Evolutionary conservation across 2,797 vertebrate genomes (phyloP), one percentile per base, ranked within the genome.

Genomic region (Lindbergichthys nudifrons): DNA sequence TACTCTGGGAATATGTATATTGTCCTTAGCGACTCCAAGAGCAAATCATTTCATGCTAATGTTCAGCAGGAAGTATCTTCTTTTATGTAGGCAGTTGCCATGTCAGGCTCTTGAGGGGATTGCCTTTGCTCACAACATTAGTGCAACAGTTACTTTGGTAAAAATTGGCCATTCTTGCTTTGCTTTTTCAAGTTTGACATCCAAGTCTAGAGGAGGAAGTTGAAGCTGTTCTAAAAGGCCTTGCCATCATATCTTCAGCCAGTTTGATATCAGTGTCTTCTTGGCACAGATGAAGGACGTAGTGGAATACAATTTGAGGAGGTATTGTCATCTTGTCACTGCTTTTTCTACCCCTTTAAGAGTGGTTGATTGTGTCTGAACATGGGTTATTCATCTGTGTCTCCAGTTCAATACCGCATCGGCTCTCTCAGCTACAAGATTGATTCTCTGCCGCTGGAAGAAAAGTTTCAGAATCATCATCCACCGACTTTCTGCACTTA

Each of bases 381-480:
- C 67, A 83, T 59, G 53, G 68, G 67, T 80, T 76, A 76, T 87
- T 83, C 81, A 82, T 88, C 78, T 79, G 70, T 62, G 62, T 83
- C 81, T 67, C 23, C 45, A 54, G 77, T 65, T 81, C 69, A 75
- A 82, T 80, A 83, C 50, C 66, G 63, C 45, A 59, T 75, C 69
- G 74, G 39, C 53, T 79, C 36, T 77, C 36, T 53, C 51, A 10
- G 3, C 59, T 66, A 41, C 19, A 65, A 77, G 65, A 80, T 64
- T 76, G 79, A 86, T 83, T 76, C 67, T 77, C 45, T 64, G 58
- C 43, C 46, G 11, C 5, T 77, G 53, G 50, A 75, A 66, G 66
- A 85, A 83, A 81, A 70, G 65, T 83, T 87, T 70, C 41, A 23
- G 42, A 81, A 74, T 78, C 59, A 77, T 69, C 53, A 63, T 77